phyloP scores from a whole-genome alignment of 1,140 invertebrate species.

The Brachionus asplanchnoidis region DNA sequence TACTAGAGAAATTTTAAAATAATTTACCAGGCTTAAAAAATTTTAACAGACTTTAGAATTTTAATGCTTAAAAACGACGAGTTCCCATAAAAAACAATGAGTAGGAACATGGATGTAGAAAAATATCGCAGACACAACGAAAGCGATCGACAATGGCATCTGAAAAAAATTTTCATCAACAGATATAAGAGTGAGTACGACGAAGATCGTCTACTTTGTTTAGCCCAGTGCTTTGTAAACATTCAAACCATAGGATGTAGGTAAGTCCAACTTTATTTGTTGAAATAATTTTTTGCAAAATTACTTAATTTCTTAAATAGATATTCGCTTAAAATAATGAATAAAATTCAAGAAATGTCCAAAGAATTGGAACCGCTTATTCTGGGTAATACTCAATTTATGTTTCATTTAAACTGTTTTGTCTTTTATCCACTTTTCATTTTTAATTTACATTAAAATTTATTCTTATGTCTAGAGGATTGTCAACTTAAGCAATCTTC shows the following conservation, averaged over 20 bases:
- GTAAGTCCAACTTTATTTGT: neutral
- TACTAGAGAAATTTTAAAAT: neutral
- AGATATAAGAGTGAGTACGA: neutral
- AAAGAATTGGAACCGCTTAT: neutral
- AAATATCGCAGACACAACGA: constrained; percentile 30
- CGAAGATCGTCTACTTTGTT: constrained; percentile 37
- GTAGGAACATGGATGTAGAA: neutral
- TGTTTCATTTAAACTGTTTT: neutral
- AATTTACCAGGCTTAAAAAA: neutral
- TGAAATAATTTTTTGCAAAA: neutral
- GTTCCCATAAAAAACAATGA: neutral
- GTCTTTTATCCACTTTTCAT: neutral
- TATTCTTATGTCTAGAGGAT: neutral
- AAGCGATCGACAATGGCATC: constrained; percentile 24
- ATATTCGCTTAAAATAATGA: constrained; percentile 34
- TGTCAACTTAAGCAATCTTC: no score
- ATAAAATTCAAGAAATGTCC: constrained; percentile 5
- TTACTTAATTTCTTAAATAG: neutral
- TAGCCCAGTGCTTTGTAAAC: constrained; percentile 37
- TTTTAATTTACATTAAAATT: neutral
- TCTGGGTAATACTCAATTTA: neutral
- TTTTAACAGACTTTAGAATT: neutral
- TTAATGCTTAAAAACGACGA: neutral
- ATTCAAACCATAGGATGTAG: constrained; percentile 27
- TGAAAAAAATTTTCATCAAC: constrained; percentile 15